Evolutionary conservation across 1,140 invertebrate genomes (phyloP).

Genomic region (Calephelis virginiensis): DNA sequence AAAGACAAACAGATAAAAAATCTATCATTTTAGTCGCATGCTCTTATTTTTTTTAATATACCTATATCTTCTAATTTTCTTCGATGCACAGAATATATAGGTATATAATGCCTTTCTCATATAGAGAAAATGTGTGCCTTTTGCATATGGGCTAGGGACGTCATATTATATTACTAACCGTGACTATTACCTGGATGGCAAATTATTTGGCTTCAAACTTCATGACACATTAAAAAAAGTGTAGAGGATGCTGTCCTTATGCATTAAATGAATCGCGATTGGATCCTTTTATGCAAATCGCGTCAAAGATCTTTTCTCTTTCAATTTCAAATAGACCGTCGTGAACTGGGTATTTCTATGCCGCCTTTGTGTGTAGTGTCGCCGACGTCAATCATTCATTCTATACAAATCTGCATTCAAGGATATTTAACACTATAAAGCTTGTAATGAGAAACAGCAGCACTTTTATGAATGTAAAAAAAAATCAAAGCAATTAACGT

Average conservation of each 20-base stretch:
- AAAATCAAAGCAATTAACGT: neutral
- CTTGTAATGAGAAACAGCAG: neutral
- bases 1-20: no score
- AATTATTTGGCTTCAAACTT: neutral
- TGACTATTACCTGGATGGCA: neutral
- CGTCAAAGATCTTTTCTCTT: slow-evolving; percentile 3
- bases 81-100: no score
- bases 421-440: neutral
- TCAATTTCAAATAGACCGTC: slow-evolving; percentile 22
- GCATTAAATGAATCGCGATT: neutral
- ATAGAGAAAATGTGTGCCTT: no score
- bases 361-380: slow-evolving; percentile 30
- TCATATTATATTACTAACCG: no score
- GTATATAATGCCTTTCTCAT: no score
- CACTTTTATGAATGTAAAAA: neutral
- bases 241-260: neutral
- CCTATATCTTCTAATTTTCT: no score
- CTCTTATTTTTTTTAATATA: no score
- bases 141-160: no score
- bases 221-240: neutral
- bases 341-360: slow-evolving; percentile 32
- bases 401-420: slow-evolving; percentile 1
- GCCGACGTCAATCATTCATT: slow-evolving; percentile 21
- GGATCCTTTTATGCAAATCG: neutral
- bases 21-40: no score